These are phyloP conservation scores for Phengaris arion DNA, from an alignment of 2,888 invertebrate genomes.

Conservation along the genomic window DNA sequence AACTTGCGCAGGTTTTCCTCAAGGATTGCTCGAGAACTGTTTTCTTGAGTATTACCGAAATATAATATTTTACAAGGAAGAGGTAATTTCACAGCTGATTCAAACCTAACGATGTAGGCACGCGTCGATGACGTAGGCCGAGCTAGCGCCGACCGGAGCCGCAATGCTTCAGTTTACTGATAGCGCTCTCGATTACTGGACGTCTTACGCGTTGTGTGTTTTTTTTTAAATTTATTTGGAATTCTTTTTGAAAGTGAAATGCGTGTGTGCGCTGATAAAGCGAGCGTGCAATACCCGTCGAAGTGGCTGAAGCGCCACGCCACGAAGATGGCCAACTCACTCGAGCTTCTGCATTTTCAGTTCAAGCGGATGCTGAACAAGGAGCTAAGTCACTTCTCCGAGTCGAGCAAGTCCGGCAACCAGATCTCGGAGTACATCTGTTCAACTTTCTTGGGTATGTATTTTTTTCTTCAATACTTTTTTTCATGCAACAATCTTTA, in stretches of 20 bases:
- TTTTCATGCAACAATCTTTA: too few species aligned
- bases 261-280: constrained; percentile 70
- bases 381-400: constrained; percentile 99
- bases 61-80: not conserved
- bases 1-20: not conserved
- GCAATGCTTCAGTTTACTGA: constrained; percentile 58
- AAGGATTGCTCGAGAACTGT: not conserved
- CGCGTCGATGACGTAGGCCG: constrained; percentile 45
- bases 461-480: constrained; percentile 35
- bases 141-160: constrained; percentile 41
- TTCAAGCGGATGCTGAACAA: constrained; percentile 99
- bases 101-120: constrained; percentile 38
- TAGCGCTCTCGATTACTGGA: constrained; percentile 60
- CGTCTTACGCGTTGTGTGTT: constrained; percentile 46
- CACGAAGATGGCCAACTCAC: constrained; percentile 66
- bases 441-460: constrained; percentile 98
- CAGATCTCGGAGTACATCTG: constrained; percentile 99
- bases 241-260: constrained; percentile 54
- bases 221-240: constrained; percentile 15
- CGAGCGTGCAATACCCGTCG: constrained; percentile 60
- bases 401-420: constrained; percentile 99
- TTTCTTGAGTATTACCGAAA: not conserved
- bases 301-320: constrained; percentile 65
- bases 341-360: constrained; percentile 82
- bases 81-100: not conserved